These are phyloP conservation scores for Nyctibius bracteatus DNA, from an alignment of 2,113 vertebrate genomes.

Conservation along the genomic window DNA sequence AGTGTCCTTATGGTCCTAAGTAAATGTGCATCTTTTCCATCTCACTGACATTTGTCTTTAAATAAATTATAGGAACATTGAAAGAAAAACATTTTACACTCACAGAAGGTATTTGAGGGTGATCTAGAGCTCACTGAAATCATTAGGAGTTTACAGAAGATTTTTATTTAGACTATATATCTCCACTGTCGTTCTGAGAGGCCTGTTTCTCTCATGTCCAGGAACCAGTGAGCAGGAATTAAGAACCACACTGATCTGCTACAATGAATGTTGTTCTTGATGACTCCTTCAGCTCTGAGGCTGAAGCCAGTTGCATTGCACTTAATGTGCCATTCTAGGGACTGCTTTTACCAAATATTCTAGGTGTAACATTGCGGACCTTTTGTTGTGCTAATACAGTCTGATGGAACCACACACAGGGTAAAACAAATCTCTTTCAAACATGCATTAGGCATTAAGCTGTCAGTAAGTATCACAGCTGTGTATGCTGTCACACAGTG, in stretches of 20 bases:
- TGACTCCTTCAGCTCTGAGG: background rate
- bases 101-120: background rate
- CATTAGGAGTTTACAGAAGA: background rate
- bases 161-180: background rate
- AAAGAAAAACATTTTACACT: background rate
- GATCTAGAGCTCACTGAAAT: background rate
- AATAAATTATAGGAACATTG: background rate
- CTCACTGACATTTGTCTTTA: background rate
- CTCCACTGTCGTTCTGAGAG: background rate
- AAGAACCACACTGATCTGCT: background rate
- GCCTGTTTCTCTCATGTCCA: background rate
- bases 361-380: background rate
- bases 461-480: background rate
- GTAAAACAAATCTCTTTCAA: background rate
- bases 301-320: background rate
- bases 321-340: background rate
- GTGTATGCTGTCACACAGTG: background rate
- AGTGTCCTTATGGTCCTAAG: background rate
- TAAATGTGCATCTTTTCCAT: background rate
- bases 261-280: background rate
- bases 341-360: background rate
- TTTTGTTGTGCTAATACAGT: background rate
- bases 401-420: background rate
- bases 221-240: background rate
- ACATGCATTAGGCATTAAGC: background rate